phyloP scores from a whole-genome alignment of 1,140 invertebrate species.

The Euura lappo region DNA sequence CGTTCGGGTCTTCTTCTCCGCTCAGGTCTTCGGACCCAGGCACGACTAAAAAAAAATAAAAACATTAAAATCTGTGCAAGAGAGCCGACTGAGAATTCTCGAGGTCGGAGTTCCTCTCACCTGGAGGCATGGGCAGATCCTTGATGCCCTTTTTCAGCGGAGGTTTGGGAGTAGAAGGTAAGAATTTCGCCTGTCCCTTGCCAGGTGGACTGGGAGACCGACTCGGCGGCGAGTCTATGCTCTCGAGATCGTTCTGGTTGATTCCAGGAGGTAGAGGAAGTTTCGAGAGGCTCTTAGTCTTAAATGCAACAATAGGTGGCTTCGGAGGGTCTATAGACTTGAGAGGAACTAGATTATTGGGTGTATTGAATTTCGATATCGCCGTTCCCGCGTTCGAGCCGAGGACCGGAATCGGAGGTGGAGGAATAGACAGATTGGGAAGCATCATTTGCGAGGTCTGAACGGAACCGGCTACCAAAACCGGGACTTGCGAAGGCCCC shows the following conservation, averaged over 20 bases:
- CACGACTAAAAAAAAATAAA: slow-evolving; percentile 62
- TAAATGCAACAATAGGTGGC: slow-evolving; percentile 54
- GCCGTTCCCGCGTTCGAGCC: slow-evolving; percentile 48
- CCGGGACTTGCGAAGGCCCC: slow-evolving; percentile 37
- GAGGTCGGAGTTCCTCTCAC: slow-evolving; percentile 59
- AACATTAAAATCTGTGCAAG: slow-evolving; percentile 3
- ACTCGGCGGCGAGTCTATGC: slow-evolving; percentile 74
- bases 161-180: slow-evolving; percentile 42
- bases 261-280: slow-evolving; percentile 87
- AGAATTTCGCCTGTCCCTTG: slow-evolving; percentile 47
- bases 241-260: slow-evolving; percentile 77
- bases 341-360: slow-evolving; percentile 52
- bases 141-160: slow-evolving; percentile 75
- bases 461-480: slow-evolving; percentile 35
- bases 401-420: slow-evolving; percentile 40
- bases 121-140: slow-evolving; percentile 89
- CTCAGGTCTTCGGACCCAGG: slow-evolving; percentile 80
- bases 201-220: slow-evolving; percentile 66
- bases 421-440: slow-evolving; percentile 38
- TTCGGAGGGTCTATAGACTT: slow-evolving; percentile 53
- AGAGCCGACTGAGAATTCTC: not conserved
- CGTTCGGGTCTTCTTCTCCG: slow-evolving; percentile 71
- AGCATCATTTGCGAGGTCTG: not conserved
- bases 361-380: slow-evolving; percentile 52
- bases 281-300: slow-evolving; percentile 73